Evolutionary conservation across 1,140 invertebrate species (phyloP), one percentile per base, ranked within the genome.

Genomic region (Saccostrea glomerata): DNA sequence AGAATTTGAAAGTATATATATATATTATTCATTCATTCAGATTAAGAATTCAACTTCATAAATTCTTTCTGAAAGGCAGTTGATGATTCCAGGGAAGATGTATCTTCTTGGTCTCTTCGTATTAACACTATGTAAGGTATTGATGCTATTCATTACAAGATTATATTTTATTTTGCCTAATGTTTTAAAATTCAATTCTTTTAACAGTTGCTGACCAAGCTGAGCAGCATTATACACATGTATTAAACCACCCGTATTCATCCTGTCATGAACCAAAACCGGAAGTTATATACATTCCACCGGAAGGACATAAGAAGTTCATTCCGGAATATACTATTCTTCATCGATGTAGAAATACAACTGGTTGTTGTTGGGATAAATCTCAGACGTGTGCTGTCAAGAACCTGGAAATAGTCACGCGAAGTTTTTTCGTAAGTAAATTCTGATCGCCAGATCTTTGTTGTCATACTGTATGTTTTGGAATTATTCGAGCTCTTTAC

Each of bases 301-400:
- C 85, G 30, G 86, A 87, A 70, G 88, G 82, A 86, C 82, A 87
- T 47, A 87, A 87, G 87, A 73, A 85, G n/a, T 89, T 84, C 87
- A 84, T 89, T 84, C 88, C 88, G 83, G 86, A 89, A 87, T 89
- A 87, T 66, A 89, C 88, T 54, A 87, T 89, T 30, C 82, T 89
- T 58, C 88, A 89, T 87, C 77, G 83, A 60, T 89, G 88, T 89
- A 47, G 83, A 25, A 87, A 89, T 84, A 70, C 84, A n/a, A 84
- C 85, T 15, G 88, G 88, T 6, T 89, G 88, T 87, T 89, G 88
- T 82, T 89, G 88, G 88, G 60, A 87, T 58, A 63, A 86, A 77
- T 55, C 63, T 77, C 88, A 87, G 40, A 86, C 86, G 70, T 89
- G 88, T 85, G 66, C 55, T 25, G 82, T 83, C 40, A 86, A 84